Evolutionary conservation across 2,888 invertebrate genomes (phyloP), one percentile per base, ranked within the genome.

Genomic region (Phortica magna): DNA sequence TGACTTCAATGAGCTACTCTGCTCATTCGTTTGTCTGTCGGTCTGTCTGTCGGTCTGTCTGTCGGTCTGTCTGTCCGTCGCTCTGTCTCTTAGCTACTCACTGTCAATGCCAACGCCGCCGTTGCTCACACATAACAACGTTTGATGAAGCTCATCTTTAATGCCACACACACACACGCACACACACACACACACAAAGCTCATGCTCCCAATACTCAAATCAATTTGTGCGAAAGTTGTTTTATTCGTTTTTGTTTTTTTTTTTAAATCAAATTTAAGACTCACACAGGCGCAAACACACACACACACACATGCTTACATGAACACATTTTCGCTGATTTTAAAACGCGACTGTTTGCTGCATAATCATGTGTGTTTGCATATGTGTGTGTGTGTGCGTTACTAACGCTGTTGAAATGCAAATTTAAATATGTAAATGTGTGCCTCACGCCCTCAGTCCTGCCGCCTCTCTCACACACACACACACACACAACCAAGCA

Each of bases 371-470:
- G 82, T 84, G 83, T 84, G 83, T 83, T 53, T 55, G 55, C 55
- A 41, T 68, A 43, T 83, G 78, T 74, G 57, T 39, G 75, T 70
- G 70, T 12, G 70, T 48, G 71, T 73, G 72, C 42, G 75, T 65
- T 70, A 17, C 31, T 65, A 61, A 17, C 42, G 71, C 19, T 71
- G 64, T 71, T 71, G 64, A 75, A 72, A 83, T 84, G 82, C 79
- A 83, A 85, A 83, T 85, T 85, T 83, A 81, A 85, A 85, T 83
- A 84, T 84, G 84, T 83, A 85, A 84, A 84, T 84, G 82, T 80
- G 82, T 83, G 82, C 85, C 31, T 77, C 85, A 78, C 80, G 78
- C 82, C 76, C 70, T 65, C 77, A 55, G 43, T 55, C 57, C 31
- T 59, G 39, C 14, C 59, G 42, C 82, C 76, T 75, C 79, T n/a